Evolutionary conservation across 2,113 vertebrate genomes (phyloP).

Genomic region (Phyllostomus discolor): DNA sequence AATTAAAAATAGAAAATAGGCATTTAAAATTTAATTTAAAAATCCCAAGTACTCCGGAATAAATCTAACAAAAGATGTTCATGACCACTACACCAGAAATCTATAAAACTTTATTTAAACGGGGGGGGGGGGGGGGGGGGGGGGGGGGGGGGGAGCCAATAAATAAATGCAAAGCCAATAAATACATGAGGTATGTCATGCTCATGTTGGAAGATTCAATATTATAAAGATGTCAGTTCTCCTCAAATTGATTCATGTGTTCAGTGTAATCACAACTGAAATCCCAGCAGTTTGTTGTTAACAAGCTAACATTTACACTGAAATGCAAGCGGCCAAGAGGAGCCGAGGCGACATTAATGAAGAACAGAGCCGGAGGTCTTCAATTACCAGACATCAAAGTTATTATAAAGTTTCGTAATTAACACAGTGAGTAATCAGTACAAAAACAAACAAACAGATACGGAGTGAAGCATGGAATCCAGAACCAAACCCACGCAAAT

Average conservation of each 20-base stretch:
- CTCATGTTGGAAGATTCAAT: not conserved
- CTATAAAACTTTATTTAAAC: not conserved
- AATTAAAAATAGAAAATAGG: constrained; percentile 2
- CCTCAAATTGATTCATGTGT: not conserved
- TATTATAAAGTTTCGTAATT: not conserved
- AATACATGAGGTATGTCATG: not conserved
- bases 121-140: constrained; percentile 5
- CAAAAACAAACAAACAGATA: not conserved
- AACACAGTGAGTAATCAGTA: not conserved
- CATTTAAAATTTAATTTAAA: not conserved
- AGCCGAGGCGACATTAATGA: not conserved
- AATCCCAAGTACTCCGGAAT: not conserved
- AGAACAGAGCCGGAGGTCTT: not conserved
- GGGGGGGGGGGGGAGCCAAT: not conserved
- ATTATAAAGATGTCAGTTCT: not conserved
- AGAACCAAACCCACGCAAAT: not conserved
- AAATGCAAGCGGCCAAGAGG: not conserved
- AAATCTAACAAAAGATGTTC: not conserved
- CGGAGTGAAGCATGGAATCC: not conserved
- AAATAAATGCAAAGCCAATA: not conserved
- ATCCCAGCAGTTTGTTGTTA: not conserved
- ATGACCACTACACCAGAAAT: not conserved
- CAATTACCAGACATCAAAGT: not conserved
- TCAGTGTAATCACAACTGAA: not conserved
- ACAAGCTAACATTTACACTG: not conserved